These are phyloP conservation scores for Manis crassicaudata DNA, from an alignment of 2,797 vertebrate genomes.

Conservation along the genomic window DNA sequence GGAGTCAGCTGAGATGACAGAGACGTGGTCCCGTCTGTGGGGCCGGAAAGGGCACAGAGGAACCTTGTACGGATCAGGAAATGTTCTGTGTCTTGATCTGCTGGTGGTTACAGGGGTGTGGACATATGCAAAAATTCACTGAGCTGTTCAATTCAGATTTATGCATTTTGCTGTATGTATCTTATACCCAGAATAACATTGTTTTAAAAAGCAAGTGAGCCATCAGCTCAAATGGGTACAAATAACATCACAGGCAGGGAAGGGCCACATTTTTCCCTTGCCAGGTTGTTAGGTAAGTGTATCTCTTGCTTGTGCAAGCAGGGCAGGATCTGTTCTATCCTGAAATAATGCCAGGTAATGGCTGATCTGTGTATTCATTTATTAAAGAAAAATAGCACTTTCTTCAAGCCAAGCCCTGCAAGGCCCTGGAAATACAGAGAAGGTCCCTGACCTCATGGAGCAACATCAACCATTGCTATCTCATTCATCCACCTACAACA, in stretches of 20 bases:
- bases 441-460: not conserved
- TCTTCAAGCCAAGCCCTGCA: not conserved
- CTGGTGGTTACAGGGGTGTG: not conserved
- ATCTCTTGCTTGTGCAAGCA: not conserved
- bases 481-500: not conserved
- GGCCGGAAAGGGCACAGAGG: not conserved
- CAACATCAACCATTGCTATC: not conserved
- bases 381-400: not conserved
- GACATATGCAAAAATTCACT: not conserved
- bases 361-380: slow-evolving; percentile 18
- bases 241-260: not conserved
- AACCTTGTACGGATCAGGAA: not conserved
- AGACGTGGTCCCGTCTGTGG: not conserved
- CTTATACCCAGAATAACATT: not conserved
- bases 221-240: not conserved
- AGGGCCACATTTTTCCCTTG: not conserved
- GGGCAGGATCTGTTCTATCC: not conserved
- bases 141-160: not conserved
- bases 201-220: not conserved
- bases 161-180: not conserved
- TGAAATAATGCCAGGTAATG: slow-evolving; percentile 37
- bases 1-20: not conserved
- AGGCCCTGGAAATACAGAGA: not conserved
- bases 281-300: not conserved
- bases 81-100: not conserved